These are phyloP conservation scores for Brachionus plicatilis DNA, from an alignment of 1,140 invertebrate genomes.

Conservation along the genomic window DNA sequence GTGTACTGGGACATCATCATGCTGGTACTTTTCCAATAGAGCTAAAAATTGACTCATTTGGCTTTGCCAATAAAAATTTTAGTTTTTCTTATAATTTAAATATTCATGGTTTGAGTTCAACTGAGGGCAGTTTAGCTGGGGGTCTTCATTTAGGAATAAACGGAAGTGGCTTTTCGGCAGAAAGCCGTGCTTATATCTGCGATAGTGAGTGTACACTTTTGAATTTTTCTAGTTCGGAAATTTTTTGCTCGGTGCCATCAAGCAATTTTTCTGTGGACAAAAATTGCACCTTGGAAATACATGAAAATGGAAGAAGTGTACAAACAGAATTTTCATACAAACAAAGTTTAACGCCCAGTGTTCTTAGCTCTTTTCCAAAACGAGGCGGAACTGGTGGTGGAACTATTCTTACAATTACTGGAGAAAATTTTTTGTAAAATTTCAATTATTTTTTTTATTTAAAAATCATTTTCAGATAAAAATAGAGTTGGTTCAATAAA, in stretches of 20 bases:
- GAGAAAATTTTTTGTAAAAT: slow-evolving; percentile 43
- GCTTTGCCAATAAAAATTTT: slow-evolving; percentile 31
- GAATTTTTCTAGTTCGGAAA: neutral
- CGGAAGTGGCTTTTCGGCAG: neutral
- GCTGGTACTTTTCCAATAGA: slow-evolving; percentile 39
- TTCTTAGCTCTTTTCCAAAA: slow-evolving; percentile 41
- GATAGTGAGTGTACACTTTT: neutral
- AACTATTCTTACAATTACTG: slow-evolving; percentile 43
- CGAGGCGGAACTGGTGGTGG: slow-evolving; percentile 44
- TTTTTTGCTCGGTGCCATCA: neutral
- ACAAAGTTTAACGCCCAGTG: neutral
- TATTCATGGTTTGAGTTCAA: neutral
- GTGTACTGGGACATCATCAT: slow-evolving; percentile 39
- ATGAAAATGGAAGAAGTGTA: neutral
- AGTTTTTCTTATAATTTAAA: neutral
- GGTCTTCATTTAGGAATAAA: neutral
- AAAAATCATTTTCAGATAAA: slow-evolving; percentile 2
- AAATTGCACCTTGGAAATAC: neutral
- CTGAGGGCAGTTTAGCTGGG: slow-evolving; percentile 20
- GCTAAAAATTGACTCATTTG: slow-evolving; percentile 40
- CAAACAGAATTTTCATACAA: neutral
- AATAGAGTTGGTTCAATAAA: neutral
- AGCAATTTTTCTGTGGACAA: neutral
- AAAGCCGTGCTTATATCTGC: neutral
- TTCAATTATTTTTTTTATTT: slow-evolving; percentile 13